A percentile compares a stretch with the other conserved stretches of the same genome.
These are phyloP conservation scores for Recurvirostra avosetta DNA, from an alignment of 2,113 vertebrate genomes.

Conservation along the genomic window DNA sequence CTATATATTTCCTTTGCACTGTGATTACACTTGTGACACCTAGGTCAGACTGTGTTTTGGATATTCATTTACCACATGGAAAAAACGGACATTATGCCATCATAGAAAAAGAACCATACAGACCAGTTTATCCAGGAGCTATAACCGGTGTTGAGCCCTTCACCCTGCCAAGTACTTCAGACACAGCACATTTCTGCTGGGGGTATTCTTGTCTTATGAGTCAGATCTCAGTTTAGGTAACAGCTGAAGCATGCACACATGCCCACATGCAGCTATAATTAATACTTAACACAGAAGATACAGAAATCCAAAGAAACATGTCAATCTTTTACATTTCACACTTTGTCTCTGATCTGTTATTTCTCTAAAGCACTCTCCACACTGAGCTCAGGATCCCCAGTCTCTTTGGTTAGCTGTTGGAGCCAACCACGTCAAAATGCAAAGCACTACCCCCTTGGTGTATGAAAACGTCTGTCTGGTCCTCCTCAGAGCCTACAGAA, in stretches of 20 bases:
- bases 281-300: not conserved
- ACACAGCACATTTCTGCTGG: not conserved
- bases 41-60: not conserved
- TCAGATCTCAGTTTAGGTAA: not conserved
- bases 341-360: not conserved
- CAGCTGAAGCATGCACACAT: not conserved
- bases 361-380: not conserved
- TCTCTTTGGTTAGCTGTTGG: not conserved
- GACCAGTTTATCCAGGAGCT: not conserved
- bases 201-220: not conserved
- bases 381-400: not conserved
- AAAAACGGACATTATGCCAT: not conserved
- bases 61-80: not conserved
- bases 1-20: not conserved
- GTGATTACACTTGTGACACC: not conserved
- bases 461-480: not conserved
- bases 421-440: not conserved
- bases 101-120: not conserved
- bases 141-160: not conserved
- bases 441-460: not conserved
- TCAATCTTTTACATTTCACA: not conserved
- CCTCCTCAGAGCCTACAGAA: not conserved
- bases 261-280: constrained; percentile 29
- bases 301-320: not conserved
- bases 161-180: not conserved